Evolutionary conservation across 2,888 invertebrate genomes (phyloP).

Genomic region (Aplocera efformata): DNA sequence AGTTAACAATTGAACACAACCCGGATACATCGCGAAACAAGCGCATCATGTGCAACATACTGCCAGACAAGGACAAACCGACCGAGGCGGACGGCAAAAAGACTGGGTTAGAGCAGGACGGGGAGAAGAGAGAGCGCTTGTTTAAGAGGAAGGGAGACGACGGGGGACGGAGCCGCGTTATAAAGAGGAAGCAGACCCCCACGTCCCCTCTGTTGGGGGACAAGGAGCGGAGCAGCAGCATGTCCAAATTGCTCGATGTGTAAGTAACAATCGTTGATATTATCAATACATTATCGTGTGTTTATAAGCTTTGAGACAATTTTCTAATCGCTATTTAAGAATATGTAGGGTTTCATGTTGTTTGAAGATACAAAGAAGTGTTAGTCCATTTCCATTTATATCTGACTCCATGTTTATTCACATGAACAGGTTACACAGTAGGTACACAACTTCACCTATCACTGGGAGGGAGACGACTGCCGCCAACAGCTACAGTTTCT

Average conservation of each 20-base stretch:
- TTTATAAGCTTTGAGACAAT: too few relatives aligned
- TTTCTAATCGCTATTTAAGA: too few relatives aligned
- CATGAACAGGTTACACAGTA: too few relatives aligned
- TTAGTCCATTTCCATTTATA: too few relatives aligned
- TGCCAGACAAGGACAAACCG: slow-evolving; percentile 20
- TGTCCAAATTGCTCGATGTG: slow-evolving; percentile 91
- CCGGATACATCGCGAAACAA: slow-evolving; percentile 81
- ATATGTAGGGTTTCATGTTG: too few relatives aligned
- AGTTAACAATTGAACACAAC: slow-evolving; percentile 94
- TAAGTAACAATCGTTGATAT: slow-evolving; percentile 42
- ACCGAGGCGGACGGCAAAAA: slow-evolving; percentile 41
- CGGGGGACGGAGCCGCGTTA: slow-evolving; percentile 50
- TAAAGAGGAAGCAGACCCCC: slow-evolving; percentile 59
- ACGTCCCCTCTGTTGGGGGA: slow-evolving; percentile 78
- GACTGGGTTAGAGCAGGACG: slow-evolving; percentile 25
- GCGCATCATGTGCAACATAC: slow-evolving; percentile 29
- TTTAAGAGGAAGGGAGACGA: slow-evolving; percentile 72
- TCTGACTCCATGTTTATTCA: too few relatives aligned
- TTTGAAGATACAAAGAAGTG: too few relatives aligned
- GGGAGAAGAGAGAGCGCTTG: slow-evolving; percentile 58
- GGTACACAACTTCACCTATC: too few relatives aligned
- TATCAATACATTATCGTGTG: too few relatives aligned
- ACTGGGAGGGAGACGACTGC: too few relatives aligned
- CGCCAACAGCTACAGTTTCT: too few relatives aligned
- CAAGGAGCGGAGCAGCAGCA: slow-evolving; percentile 91